Evolutionary conservation across 2,797 vertebrate species (phyloP).

Genomic region (Aselliscus stoliczkanus): DNA sequence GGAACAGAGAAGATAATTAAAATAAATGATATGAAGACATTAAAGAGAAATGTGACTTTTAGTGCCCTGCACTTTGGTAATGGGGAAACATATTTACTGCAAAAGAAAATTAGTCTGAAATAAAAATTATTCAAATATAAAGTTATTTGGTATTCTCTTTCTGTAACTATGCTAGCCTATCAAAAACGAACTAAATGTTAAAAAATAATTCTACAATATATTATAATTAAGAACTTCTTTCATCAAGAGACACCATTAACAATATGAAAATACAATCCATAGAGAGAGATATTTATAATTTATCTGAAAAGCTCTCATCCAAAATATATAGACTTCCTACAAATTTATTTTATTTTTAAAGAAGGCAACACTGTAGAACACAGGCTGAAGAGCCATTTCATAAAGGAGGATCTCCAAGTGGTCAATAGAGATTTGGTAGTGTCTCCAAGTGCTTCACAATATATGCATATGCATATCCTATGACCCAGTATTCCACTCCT

Average conservation of each 20-base stretch:
- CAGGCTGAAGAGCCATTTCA: not conserved
- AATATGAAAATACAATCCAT: not conserved
- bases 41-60: slow-evolving; percentile 23
- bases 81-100: not conserved
- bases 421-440: not conserved
- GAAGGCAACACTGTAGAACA: not conserved
- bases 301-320: not conserved
- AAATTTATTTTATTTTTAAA: not conserved
- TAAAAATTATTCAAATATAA: slow-evolving; percentile 34
- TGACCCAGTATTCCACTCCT: not conserved
- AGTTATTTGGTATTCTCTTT: slow-evolving; percentile 28
- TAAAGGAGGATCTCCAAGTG: not conserved
- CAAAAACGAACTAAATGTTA: not conserved
- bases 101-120: slow-evolving; percentile 33
- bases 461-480: rapidly evolving
- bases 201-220: not conserved
- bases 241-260: not conserved
- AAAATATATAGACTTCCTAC: not conserved
- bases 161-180: not conserved
- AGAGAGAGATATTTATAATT: not conserved
- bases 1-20: not conserved
- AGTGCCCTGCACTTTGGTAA: not conserved
- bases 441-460: not conserved
- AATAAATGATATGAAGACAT: not conserved
- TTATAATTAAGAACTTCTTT: slow-evolving; percentile 29